Conservation (phyloP, 2,113 vertebrate species). For the Gymnogyps californianus region DNA sequence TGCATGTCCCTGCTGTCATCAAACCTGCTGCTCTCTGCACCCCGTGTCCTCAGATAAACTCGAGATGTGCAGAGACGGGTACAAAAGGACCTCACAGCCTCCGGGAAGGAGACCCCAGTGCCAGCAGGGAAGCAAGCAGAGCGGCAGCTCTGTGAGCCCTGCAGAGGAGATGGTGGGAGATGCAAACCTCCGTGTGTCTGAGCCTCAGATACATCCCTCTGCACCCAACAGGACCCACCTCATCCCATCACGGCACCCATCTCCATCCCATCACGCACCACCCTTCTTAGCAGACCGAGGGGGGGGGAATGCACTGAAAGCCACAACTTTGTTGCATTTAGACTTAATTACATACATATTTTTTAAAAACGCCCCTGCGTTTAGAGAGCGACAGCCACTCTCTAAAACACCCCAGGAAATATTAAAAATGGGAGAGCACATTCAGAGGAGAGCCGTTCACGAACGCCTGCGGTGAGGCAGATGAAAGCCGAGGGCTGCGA, state of each 20-base stretch:
- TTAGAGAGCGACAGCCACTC: neutral
- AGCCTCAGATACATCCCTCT: neutral
- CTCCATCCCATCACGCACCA: neutral
- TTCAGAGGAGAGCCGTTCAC: constrained; percentile 29
- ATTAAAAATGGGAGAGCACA: constrained; percentile 28
- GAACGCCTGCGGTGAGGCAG: constrained; percentile 37
- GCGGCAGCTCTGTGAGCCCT: neutral
- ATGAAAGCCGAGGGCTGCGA: constrained; percentile 36
- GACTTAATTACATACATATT: neutral
- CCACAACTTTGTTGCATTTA: neutral
- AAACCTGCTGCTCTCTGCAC: neutral
- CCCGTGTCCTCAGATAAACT: neutral
- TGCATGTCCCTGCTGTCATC: neutral
- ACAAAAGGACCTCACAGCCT: neutral
- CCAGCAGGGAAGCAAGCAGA: neutral
- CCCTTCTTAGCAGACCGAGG: neutral
- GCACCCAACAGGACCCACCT: neutral
- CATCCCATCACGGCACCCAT: neutral
- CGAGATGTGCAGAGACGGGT: fast-evolving
- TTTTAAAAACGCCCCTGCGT: neutral
- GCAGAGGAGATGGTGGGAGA: neutral
- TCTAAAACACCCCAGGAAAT: constrained; percentile 54
- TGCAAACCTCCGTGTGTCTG: fast-evolving
- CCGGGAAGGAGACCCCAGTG: fast-evolving
- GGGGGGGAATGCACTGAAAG: fast-evolving